These are phyloP conservation scores for Aphelocoma californica DNA, from an alignment of 2,797 vertebrate species.

Conservation along the genomic window DNA sequence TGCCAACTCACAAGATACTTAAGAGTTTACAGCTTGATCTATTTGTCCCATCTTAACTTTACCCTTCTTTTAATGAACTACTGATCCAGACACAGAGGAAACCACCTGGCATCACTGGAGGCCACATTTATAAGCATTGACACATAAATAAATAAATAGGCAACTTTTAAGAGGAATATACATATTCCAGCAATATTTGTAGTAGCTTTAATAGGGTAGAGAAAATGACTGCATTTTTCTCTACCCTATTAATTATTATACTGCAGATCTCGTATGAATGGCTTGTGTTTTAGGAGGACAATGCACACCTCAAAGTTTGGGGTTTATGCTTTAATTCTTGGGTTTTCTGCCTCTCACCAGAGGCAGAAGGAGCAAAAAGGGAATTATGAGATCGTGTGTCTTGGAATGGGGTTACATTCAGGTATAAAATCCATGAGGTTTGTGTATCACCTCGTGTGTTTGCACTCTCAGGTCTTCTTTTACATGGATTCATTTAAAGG, in stretches of 20 bases:
- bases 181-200: not conserved
- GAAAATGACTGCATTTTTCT: not conserved
- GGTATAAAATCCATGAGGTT: not conserved
- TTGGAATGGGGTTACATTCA: not conserved
- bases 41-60: not conserved
- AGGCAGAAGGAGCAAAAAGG: not conserved
- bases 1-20: not conserved
- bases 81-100: not conserved
- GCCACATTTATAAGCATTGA: not conserved
- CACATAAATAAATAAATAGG: not conserved
- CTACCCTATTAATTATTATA: no score
- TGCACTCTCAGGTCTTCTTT: not conserved
- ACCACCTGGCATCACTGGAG: not conserved
- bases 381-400: not conserved
- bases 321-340: not conserved
- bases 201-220: not conserved
- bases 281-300: not conserved
- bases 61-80: not conserved
- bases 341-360: not conserved
- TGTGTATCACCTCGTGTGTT: not conserved
- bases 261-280: not conserved
- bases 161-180: not conserved
- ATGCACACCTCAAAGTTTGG: not conserved
- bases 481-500: not conserved
- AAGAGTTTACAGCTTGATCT: not conserved